Evolutionary conservation across 2,113 vertebrate species (phyloP).

Genomic region (Lepus europaeus): DNA sequence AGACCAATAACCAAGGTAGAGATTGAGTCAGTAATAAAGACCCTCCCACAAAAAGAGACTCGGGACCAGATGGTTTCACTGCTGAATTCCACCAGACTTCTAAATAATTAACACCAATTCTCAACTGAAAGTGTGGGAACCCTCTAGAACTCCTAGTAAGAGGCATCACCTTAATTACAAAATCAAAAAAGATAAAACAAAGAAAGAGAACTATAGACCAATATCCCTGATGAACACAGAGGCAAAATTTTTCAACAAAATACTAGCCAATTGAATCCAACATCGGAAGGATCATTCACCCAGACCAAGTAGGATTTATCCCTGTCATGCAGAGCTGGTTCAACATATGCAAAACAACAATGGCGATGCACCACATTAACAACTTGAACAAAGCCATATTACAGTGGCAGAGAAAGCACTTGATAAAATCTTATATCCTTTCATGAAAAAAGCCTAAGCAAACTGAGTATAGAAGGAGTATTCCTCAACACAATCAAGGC

Average conservation of each 20-base stretch:
- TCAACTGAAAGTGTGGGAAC: too few species aligned
- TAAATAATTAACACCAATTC: too few species aligned
- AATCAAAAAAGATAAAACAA: background rate
- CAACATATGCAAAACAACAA: background rate
- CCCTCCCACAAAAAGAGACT: too few species aligned
- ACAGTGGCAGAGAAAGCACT: background rate
- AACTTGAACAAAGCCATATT: background rate
- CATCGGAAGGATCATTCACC: background rate
- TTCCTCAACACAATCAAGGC: background rate
- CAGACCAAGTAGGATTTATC: background rate
- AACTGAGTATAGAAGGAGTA: background rate
- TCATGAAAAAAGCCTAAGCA: background rate
- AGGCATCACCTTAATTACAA: background rate
- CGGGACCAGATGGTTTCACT: too few species aligned
- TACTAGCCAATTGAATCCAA: background rate
- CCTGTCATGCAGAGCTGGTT: background rate
- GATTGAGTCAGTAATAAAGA: too few species aligned
- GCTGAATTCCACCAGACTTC: too few species aligned
- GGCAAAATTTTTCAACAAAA: background rate
- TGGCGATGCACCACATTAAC: background rate
- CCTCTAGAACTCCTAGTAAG: background rate
- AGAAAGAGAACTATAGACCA: background rate
- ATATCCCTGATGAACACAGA: background rate
- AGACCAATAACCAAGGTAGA: too few species aligned
- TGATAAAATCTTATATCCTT: background rate